Evolutionary conservation across 2,113 vertebrate genomes (phyloP).

Genomic region (Corvus cornix): DNA sequence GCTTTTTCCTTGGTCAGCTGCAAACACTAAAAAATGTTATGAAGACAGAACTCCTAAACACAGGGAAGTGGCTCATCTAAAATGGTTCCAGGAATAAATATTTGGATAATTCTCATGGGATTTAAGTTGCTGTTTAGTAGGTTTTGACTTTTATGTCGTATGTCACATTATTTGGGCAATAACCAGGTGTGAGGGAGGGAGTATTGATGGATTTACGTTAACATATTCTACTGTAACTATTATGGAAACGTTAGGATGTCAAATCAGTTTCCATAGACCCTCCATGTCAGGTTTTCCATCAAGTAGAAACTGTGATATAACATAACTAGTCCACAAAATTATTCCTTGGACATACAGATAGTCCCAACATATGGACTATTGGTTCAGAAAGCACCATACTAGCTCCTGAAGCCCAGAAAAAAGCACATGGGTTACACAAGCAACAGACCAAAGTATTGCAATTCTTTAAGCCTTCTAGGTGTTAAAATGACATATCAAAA

Average conservation of each 20-base stretch:
- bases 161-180: not conserved
- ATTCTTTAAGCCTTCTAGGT: not conserved
- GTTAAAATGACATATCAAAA: not conserved
- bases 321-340: not conserved
- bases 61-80: not conserved
- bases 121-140: not conserved
- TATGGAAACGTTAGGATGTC: not conserved
- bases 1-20: not conserved
- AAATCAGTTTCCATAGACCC: not conserved
- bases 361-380: not conserved
- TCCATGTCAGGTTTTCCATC: not conserved
- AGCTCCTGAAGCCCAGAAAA: not conserved
- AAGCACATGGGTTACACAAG: not conserved
- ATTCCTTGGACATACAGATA: not conserved
- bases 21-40: not conserved
- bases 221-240: not conserved
- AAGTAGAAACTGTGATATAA: not conserved
- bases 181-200: not conserved
- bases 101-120: not conserved
- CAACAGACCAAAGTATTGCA: not conserved
- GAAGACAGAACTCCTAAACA: not conserved
- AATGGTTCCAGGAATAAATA: not conserved
- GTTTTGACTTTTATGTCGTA: not conserved
- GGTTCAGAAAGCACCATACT: not conserved
- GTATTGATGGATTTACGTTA: not conserved